phyloP scores from a whole-genome alignment of 2,888 invertebrate genomes.

The Apamea crenata region DNA sequence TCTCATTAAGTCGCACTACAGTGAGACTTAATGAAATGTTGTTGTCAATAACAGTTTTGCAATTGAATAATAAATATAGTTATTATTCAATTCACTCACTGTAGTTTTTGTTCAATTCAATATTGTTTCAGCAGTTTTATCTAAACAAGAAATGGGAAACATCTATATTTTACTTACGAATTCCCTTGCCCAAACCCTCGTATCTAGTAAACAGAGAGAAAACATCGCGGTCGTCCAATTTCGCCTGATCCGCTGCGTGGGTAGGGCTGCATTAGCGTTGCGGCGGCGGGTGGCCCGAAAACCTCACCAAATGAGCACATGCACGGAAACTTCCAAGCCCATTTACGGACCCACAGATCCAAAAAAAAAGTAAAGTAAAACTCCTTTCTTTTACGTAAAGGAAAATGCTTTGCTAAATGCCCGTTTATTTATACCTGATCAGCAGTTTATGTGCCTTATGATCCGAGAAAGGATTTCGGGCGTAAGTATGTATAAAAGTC shows the following conservation, averaged over 20 bases:
- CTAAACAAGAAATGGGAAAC: conserved; percentile 29
- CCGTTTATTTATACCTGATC: conserved; percentile 54
- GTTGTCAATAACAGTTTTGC: too few species aligned
- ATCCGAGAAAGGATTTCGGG: not conserved
- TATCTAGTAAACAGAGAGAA: conserved; percentile 46
- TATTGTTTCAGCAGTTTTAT: conserved; percentile 21
- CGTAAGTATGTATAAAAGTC: not conserved
- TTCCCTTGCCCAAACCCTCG: conserved; percentile 22
- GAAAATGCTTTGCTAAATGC: conserved; percentile 55
- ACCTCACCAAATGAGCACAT: conserved; percentile 75
- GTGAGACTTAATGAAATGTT: not conserved
- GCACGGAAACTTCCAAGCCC: conserved; percentile 76
- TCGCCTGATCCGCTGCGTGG: conserved; percentile 60
- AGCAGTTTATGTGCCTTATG: conserved; percentile 9
- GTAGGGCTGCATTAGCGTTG: conserved; percentile 62
- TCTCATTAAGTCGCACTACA: conserved; percentile 10
- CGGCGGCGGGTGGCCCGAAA: conserved; percentile 53
- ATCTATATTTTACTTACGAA: conserved; percentile 26
- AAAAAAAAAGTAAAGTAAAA: conserved; percentile 71
- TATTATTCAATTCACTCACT: too few species aligned
- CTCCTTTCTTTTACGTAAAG: conserved; percentile 41
- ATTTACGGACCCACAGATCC: conserved; percentile 78
- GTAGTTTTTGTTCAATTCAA: not conserved
- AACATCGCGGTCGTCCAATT: conserved; percentile 61
- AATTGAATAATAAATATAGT: too few species aligned